These are phyloP conservation scores for Paradisaea rubra DNA, from an alignment of 2,113 vertebrate genomes.

Conservation along the genomic window DNA sequence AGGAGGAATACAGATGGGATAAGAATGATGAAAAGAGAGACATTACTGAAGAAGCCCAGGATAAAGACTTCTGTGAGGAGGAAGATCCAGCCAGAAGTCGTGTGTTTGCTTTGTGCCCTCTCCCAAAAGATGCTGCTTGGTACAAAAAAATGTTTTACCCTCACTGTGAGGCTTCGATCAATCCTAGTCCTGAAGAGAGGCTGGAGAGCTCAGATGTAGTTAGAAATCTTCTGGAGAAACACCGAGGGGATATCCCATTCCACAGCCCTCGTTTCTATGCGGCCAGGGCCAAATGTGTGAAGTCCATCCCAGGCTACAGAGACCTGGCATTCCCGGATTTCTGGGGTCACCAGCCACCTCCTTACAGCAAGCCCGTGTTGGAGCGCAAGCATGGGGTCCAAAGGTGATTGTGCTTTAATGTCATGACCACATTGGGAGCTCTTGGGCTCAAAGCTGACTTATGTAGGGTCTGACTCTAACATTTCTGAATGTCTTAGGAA, in stretches of 20 bases:
- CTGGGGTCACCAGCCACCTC: slow-evolving; percentile 83
- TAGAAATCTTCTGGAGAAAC: slow-evolving; percentile 71
- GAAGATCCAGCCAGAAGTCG: not conserved
- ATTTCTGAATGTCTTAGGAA: not conserved
- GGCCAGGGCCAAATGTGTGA: slow-evolving; percentile 68
- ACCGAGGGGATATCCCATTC: slow-evolving; percentile 63
- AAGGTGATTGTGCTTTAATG: slow-evolving; percentile 72
- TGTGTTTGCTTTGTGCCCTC: not conserved
- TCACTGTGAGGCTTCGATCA: not conserved
- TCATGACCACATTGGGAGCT: not conserved
- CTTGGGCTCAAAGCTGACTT: not conserved
- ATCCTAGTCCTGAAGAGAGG: not conserved
- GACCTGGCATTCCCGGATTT: slow-evolving; percentile 86
- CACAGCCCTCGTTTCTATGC: slow-evolving; percentile 77
- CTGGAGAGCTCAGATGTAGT: slow-evolving; percentile 3
- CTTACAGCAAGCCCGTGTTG: slow-evolving; percentile 67
- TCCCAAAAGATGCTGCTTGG: not conserved
- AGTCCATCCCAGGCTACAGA: slow-evolving; percentile 76
- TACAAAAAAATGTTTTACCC: slow-evolving; percentile 26
- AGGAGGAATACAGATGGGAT: not conserved
- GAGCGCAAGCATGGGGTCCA: slow-evolving; percentile 77
- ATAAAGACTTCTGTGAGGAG: not conserved
- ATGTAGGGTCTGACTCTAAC: not conserved
- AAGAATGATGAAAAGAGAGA: not conserved
- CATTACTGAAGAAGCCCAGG: not conserved